These are phyloP conservation scores for Brachionus rubens DNA, from an alignment of 1,140 invertebrate genomes.

Conservation along the genomic window DNA sequence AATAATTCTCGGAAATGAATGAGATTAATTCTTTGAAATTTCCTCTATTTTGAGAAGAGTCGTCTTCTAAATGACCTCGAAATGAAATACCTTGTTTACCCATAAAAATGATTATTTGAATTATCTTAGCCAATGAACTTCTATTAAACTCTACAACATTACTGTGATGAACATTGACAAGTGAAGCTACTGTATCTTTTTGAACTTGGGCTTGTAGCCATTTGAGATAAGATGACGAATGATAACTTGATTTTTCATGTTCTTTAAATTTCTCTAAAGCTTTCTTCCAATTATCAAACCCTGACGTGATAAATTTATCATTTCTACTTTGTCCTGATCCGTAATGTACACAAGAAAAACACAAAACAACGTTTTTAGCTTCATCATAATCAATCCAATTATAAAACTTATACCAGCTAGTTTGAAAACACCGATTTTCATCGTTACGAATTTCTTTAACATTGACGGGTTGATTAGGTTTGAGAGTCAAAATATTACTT, in stretches of 20 bases:
- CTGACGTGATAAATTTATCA: neutral
- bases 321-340: too few relatives aligned
- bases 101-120: neutral
- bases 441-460: too few relatives aligned
- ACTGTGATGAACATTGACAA: neutral
- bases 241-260: neutral
- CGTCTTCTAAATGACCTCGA: neutral
- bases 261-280: neutral
- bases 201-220: neutral
- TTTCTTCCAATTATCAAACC: conserved; percentile 34
- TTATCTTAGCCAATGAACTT: neutral
- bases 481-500: too few relatives aligned
- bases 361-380: too few relatives aligned
- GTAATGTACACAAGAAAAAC: too few relatives aligned
- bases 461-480: too few relatives aligned
- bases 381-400: too few relatives aligned
- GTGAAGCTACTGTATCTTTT: neutral
- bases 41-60: neutral
- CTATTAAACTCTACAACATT: neutral
- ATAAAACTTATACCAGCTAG: too few relatives aligned
- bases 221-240: neutral
- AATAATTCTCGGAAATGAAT: neutral
- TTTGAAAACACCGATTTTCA: too few relatives aligned
- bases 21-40: conserved; percentile 25
- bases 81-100: conserved; percentile 27